Base-by-base conservation (phyloP, 2,888 invertebrate genomes). In the Synanthedon andrenaeformis region DNA sequence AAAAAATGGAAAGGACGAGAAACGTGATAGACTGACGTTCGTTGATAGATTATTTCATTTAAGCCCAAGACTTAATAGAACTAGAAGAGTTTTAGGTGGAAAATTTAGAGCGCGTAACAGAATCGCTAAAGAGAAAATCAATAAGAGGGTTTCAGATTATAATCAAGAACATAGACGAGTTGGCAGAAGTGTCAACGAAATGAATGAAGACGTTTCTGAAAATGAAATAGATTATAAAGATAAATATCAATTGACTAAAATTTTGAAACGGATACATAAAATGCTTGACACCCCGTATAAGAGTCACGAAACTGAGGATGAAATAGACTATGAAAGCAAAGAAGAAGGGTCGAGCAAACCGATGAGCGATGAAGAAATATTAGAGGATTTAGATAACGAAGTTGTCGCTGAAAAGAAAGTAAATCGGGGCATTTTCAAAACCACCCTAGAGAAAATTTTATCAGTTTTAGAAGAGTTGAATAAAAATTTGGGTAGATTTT, bases 401-500 rank as follows among this genome's bases (percentile, higher is more conserved):
- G 62, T 65, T 28, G 64, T 76, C 3, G 62, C 67, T 50, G 57
- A 74, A 52, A 59, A 74, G 51, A 76, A 76, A 52, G 60, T 70
- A 1, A 64, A 67, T 52, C 58, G 60, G 42, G 79, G 79, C 0
- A 57, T 83, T 12, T 59, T 86, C 3, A 77, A 74, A 59, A 64
- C 69, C 1, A 79, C 81, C 0, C 64, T 85, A 23, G 68, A 72
- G 10, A 80, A 74, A 49, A 59, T 82, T 41, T 58, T 79, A 4
- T 63, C 65, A 13, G 65, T 82, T 4, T 60, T 88, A 51, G 66
- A 71, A 23, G 82, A 84, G 57, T 65, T 87, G 4, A 83, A 80
- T 56, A 72, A 70, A 13, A 82, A 85, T 56, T 64, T 87, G 42
- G 79, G 76, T 54, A 77, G 63, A 53, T 65, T 82, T 60, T 82